Evolutionary conservation across 2,888 invertebrate species (phyloP), one percentile per base, ranked within the genome.

Genomic region (Catotricha subobsoleta): DNA sequence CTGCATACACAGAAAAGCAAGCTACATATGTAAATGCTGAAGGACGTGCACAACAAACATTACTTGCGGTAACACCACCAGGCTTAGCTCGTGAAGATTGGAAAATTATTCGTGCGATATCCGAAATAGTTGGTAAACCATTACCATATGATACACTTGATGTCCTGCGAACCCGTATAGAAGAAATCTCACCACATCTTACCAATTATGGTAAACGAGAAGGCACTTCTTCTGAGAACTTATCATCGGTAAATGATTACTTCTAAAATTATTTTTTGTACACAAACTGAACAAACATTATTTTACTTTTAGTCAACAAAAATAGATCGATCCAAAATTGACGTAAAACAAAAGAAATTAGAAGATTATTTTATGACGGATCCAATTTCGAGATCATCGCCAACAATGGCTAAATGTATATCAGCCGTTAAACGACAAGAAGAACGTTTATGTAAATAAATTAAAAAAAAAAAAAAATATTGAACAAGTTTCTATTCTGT

Each of bases 381-480:
- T 65, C 68, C 84, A 6, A 88, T 98, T 55, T 90, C 91, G 48
- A 74, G 97, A 56, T 91, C 97, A 23, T 98, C 97, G 4, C 82
- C 86, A 46, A 97, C 95, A 39, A 98, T 98, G 98, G 94, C 97
- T 39, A 94, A 94, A 64, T 97, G 95, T 64, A 80, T 95, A 48
- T 80, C 87, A 54, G 94, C 95, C 12, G 87, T 80, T 3, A 67
- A 75, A 49, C 87, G 87, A 59, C 56, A 62, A 21, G 38, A 33
- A 23, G 40, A 30, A 13, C 23, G 16, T 33, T 18, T 18, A 13
- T 33, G 18, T 16, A 33, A 33, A 10, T 33, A 33, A 10, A 25
- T 25, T 25, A 25, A 25, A 25, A 25, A 25, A 10, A 25, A 25
- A 25, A 25, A 6, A 25, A 25, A 25, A 8, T 25, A 25, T 25